phyloP scores from a whole-genome alignment of 1,140 invertebrate species.

The Aleiodes sp. region DNA sequence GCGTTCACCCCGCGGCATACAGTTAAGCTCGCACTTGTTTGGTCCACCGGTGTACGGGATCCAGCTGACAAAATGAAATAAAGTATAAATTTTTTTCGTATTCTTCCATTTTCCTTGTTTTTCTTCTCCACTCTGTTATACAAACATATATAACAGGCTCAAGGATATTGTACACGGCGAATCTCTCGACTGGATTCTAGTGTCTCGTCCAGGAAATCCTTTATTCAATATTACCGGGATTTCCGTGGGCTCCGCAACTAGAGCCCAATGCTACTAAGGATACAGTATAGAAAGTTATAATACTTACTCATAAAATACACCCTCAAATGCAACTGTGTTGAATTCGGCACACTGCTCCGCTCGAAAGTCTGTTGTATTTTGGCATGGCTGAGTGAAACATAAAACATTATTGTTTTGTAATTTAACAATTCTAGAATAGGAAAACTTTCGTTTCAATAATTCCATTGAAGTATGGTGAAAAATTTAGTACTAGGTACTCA shows the following conservation, averaged over 20 bases:
- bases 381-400: slow-evolving; percentile 74
- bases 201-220: slow-evolving; percentile 27
- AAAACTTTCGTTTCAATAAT: not conserved
- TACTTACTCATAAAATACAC: slow-evolving; percentile 79
- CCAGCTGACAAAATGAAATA: slow-evolving; percentile 72
- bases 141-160: not conserved
- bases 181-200: not conserved
- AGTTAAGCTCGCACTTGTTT: slow-evolving; percentile 94
- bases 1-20: slow-evolving; percentile 89
- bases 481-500: too few species aligned
- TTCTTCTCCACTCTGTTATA: not conserved
- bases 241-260: not conserved
- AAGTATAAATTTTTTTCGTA: slow-evolving; percentile 21
- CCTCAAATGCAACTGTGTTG: slow-evolving; percentile 80
- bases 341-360: slow-evolving; percentile 86
- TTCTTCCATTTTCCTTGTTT: too few species aligned
- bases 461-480: too few species aligned
- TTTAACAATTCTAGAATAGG: slow-evolving; percentile 4
- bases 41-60: slow-evolving; percentile 84
- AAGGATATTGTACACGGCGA: slow-evolving; percentile 10
- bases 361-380: slow-evolving; percentile 82
- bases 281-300: slow-evolving; percentile 20
- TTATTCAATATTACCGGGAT: slow-evolving; percentile 28
- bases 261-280: not conserved
- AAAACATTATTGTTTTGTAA: slow-evolving; percentile 24